Conservation (phyloP, 2,888 invertebrate species). For the Andrena camellia region DNA sequence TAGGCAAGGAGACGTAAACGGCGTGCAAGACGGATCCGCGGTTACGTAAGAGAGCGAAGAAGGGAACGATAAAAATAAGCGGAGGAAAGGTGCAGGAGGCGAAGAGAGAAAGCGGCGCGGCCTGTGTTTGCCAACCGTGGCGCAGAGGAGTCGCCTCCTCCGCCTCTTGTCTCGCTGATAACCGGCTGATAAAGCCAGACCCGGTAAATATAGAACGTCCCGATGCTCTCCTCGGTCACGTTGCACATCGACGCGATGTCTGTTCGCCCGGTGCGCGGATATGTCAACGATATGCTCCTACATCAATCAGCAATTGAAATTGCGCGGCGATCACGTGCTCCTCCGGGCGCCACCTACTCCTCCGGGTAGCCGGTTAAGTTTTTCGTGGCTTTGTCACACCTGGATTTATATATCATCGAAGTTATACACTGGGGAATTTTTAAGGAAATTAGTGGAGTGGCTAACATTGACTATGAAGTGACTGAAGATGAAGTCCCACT, state of each 20-base stretch:
- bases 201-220: constrained; percentile 72
- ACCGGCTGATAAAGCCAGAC: constrained; percentile 74
- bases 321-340: background rate
- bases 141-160: constrained; percentile 58
- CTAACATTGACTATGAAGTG: too few relatives aligned
- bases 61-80: constrained; percentile 39
- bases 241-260: constrained; percentile 43
- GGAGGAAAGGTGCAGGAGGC: constrained; percentile 18
- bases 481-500: too few relatives aligned
- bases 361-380: background rate
- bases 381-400: too few relatives aligned
- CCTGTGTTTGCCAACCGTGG: constrained; percentile 51
- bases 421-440: too few relatives aligned
- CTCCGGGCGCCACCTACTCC: background rate
- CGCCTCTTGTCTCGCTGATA: constrained; percentile 72
- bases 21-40: constrained; percentile 15
- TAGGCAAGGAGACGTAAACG: background rate
- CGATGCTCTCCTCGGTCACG: constrained; percentile 59
- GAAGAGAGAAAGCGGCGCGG: constrained; percentile 32
- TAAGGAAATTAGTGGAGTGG: too few relatives aligned
- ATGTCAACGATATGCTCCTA: constrained; percentile 26
- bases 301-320: constrained; percentile 25
- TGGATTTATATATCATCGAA: too few relatives aligned
- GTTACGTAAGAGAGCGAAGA: constrained; percentile 44
- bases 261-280: constrained; percentile 23